Evolutionary conservation across 2,113 vertebrate species (phyloP), one percentile per base, ranked within the genome.

Genomic region (Hippocampus mohnikei): DNA sequence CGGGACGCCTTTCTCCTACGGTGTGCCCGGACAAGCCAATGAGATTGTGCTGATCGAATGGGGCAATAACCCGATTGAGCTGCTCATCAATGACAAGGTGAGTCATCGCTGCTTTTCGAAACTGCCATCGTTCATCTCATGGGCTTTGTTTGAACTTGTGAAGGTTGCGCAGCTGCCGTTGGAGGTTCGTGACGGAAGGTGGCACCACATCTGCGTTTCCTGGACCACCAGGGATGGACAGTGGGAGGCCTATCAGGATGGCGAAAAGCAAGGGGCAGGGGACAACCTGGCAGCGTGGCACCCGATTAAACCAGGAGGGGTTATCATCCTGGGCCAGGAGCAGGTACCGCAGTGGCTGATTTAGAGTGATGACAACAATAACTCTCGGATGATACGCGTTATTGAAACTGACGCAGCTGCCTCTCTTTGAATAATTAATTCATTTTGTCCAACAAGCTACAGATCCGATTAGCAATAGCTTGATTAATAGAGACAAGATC

Each of bases 41-140:
- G 97, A 99, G 86, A 97, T 99, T 0, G 97, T 98, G 75, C 92
- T 99, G 52, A 99, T 99, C 6, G 97, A 99, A 58, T 99, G 97
- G 97, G 97, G 96, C 1, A 97, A 96, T 78, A 98, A 98, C 82
- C 96, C 97, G n/a, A 98, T 98, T 0, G 97, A 99, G 71, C 91
- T 99, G 52, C 93, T 99, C 18, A 95, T 99, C 78, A 99, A 98
- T 0, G 97, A 99, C 83, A 98, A 98, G 95, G 97, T 94, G 84
- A 79, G 85, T 93, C 86, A 89, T 0, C 89, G 44, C 20, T 42
- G 9, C 8, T 63, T 58, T 16, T 55, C 7, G 0, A 7, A 27
- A 60, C 52, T 25, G 63, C 10, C 42, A 25, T 55, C 0, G 8
- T 27, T 11, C 42, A 33, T 27, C 41, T 46, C 6, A 15, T 23